Evolutionary conservation across 2,797 vertebrate species (phyloP).

Genomic region (Kryptopterus vitreolus): DNA sequence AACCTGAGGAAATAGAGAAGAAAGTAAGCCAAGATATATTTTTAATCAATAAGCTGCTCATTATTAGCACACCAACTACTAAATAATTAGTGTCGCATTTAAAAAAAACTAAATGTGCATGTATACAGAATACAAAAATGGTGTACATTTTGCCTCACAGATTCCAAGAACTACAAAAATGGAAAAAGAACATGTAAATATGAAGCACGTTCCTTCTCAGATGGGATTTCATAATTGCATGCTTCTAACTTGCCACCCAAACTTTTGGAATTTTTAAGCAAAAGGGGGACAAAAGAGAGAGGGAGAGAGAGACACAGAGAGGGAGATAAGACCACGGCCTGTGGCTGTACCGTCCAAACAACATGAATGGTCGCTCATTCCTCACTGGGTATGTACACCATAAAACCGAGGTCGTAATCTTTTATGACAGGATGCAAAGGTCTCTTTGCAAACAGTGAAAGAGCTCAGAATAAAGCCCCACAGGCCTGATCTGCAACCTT

Average conservation of each 20-base stretch:
- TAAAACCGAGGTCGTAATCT: conserved; percentile 93
- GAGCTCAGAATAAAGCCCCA: conserved; percentile 85
- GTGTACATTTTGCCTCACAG: not conserved
- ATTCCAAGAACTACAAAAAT: conserved; percentile 41
- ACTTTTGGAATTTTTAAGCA: conserved; percentile 75
- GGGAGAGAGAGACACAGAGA: not conserved
- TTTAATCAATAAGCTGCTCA: not conserved
- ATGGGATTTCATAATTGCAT: conserved; percentile 69
- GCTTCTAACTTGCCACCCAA: conserved; percentile 69
- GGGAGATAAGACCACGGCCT: conserved; percentile 80
- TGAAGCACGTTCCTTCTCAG: conserved; percentile 68
- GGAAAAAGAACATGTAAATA: no score
- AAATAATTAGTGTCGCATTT: not conserved
- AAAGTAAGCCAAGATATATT: no score
- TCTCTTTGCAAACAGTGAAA: conserved; percentile 90
- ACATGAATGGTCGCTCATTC: conserved; percentile 86
- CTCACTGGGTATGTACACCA: conserved; percentile 82
- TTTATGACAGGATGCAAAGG: conserved; percentile 97
- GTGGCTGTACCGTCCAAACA: conserved; percentile 80
- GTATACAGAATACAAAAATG: not conserved
- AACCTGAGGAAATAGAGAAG: conserved; percentile 75
- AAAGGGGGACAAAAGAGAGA: conserved; percentile 67
- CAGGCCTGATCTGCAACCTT: conserved; percentile 86
- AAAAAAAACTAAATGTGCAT: not conserved
- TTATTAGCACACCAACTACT: not conserved